Evolutionary conservation across 2,113 vertebrate genomes (phyloP), one percentile per base, ranked within the genome.

Genomic region (Bothrops jararaca): DNA sequence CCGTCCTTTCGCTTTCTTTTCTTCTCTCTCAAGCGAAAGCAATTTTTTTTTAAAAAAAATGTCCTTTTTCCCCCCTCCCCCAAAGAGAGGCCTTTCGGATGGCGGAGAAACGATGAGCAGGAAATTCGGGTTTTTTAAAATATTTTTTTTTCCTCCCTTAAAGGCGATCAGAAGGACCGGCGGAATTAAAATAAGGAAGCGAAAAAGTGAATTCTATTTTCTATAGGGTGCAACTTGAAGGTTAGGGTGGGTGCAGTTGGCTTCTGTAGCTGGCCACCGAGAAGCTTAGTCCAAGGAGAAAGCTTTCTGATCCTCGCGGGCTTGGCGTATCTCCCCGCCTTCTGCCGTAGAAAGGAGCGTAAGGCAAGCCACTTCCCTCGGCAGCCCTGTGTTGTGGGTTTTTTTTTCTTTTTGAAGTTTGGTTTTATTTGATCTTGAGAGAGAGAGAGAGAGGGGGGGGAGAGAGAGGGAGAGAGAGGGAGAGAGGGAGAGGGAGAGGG

Each of bases 21-120:
- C 29, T 26, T 0, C 39, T 42, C 54, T 89, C 74, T 18, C n/a
- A 74, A 74, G 5, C 6, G 74, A 39, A 80, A 6, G 34, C 34
- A 94, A 93, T 93, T 94, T 94, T 92, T 94, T 56, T 56, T 4
- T 5, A 2, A 34, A 24, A 88, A 4, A 54, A 52, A n/a, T 5
- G 3, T 39, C 24, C 8, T 1, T 6, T 3, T 5, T n/a, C 5
- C 26, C 1, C 1, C 2, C 1, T 2, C 1, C 2, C 13, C 64
- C 29, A 13, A 8, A 58, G 56, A 29, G 80, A 58, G 4, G 34
- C 34, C n/a, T 13, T 23, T 34, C 10, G 26, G 5, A 5, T 9
- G 50, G 39, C 8, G 60, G 39, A 92, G 6, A 22, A 87, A 24
- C 1, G 9, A 13, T 3, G 64, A 34, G 18, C 20, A 22, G 50